Conservation (phyloP, 2,888 invertebrate species). For the Nycteola revayana region DNA sequence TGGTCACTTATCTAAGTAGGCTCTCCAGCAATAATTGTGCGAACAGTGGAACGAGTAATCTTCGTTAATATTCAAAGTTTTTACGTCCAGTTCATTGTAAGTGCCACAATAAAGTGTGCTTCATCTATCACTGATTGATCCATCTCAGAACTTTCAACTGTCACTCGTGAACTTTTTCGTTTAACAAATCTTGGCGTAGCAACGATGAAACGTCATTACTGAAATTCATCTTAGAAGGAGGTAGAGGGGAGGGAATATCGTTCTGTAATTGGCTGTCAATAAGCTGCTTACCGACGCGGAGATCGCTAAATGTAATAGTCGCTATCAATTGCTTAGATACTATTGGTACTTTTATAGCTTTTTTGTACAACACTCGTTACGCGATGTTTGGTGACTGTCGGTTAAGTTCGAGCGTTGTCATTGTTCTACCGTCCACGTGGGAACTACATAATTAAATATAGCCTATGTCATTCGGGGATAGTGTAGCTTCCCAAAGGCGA, state of each 20-base stretch:
- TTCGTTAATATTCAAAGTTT: slow-evolving; percentile 47
- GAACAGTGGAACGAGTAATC: slow-evolving; percentile 34
- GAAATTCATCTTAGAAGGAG: slow-evolving; percentile 37
- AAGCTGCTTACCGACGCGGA: slow-evolving; percentile 41
- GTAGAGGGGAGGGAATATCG: slow-evolving; percentile 20
- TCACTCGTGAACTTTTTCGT: slow-evolving; percentile 63
- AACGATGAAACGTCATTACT: slow-evolving; percentile 43
- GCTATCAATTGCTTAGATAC: no score
- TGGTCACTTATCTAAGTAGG: no score
- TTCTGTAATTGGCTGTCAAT: slow-evolving; percentile 52
- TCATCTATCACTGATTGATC: slow-evolving; percentile 69
- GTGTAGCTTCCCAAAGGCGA: no score
- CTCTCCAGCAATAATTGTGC: no score
- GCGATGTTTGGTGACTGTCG: no score
- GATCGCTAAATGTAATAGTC: slow-evolving; percentile 4
- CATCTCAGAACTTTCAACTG: slow-evolving; percentile 53
- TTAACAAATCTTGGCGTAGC: slow-evolving; percentile 48
- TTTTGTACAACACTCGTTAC: no score
- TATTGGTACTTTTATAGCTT: no score
- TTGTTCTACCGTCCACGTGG: no score
- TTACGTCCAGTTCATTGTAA: slow-evolving; percentile 36
- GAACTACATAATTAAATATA: no score
- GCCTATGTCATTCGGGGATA: no score
- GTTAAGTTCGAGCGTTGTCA: no score
- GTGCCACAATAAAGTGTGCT: slow-evolving; percentile 43